These are phyloP conservation scores for Kryptopterus vitreolus DNA, from an alignment of 2,797 vertebrate species.

Conservation along the genomic window DNA sequence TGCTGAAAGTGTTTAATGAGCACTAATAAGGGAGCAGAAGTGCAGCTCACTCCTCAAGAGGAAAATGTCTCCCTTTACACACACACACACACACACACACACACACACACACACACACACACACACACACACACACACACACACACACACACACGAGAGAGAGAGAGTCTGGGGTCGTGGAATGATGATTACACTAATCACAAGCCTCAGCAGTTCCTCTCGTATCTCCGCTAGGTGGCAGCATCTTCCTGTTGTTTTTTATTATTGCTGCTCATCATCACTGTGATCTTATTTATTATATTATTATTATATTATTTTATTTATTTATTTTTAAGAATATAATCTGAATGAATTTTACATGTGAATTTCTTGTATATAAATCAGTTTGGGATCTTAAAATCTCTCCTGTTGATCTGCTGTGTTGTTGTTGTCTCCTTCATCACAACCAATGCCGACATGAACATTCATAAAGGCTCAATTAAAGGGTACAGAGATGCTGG, in stretches of 20 bases:
- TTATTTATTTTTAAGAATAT: neutral
- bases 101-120: neutral
- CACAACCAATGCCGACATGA: neutral
- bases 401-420: neutral
- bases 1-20: slow-evolving; percentile 23
- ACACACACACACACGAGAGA: neutral
- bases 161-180: neutral
- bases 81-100: neutral
- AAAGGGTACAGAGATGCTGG: neutral
- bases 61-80: neutral
- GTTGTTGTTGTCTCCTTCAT: neutral
- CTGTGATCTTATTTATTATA: neutral
- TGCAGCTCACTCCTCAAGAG: neutral
- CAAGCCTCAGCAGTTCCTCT: neutral
- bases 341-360: too few species aligned
- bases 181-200: neutral
- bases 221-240: slow-evolving; percentile 11
- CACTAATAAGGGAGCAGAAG: slow-evolving; percentile 24
- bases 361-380: too few species aligned
- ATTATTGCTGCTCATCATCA: neutral
- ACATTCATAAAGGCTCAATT: neutral
- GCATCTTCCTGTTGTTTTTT: neutral
- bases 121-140: neutral
- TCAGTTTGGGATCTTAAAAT: too few species aligned
- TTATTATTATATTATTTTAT: neutral